phyloP scores from a whole-genome alignment of 2,113 vertebrate species.

The Xenopus laevis region DNA sequence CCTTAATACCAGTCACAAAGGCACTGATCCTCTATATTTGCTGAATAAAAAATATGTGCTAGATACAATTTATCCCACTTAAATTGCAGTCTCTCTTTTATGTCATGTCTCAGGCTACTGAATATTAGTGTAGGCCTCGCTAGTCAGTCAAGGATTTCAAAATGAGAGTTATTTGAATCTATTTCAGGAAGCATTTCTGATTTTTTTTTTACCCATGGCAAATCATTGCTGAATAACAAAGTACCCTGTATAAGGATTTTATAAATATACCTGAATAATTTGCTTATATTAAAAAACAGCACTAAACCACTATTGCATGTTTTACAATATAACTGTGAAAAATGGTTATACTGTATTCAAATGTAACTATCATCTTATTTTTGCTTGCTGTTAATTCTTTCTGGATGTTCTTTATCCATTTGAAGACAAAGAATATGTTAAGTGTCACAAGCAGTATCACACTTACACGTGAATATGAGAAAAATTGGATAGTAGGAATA shows the following conservation, averaged over 20 bases:
- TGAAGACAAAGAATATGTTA: not conserved
- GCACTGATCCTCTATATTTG: slow-evolving; percentile 36
- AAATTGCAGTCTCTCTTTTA: slow-evolving; percentile 34
- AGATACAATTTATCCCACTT: slow-evolving; percentile 45
- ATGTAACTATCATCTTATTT: not conserved
- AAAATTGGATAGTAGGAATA: not conserved
- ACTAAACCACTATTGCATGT: not conserved
- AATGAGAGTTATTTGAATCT: slow-evolving; percentile 20
- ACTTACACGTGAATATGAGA: not conserved
- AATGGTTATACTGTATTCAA: not conserved
- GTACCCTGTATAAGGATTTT: not conserved
- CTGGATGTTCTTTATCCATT: not conserved
- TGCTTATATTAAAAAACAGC: not conserved
- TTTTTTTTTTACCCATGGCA: slow-evolving; percentile 7
- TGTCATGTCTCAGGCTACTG: slow-evolving; percentile 26
- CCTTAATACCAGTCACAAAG: slow-evolving; percentile 38
- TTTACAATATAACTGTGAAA: not conserved
- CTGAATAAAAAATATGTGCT: slow-evolving; percentile 36
- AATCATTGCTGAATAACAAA: slow-evolving; percentile 6
- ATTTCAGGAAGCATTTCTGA: not conserved
- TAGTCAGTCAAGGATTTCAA: slow-evolving; percentile 26
- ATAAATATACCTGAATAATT: not conserved
- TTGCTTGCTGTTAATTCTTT: not conserved
- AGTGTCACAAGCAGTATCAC: not conserved
- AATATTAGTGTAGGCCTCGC: slow-evolving; percentile 20